Evolutionary conservation across 2,888 invertebrate species (phyloP), one percentile per base, ranked within the genome.

Genomic region (Lottia gigantea): DNA sequence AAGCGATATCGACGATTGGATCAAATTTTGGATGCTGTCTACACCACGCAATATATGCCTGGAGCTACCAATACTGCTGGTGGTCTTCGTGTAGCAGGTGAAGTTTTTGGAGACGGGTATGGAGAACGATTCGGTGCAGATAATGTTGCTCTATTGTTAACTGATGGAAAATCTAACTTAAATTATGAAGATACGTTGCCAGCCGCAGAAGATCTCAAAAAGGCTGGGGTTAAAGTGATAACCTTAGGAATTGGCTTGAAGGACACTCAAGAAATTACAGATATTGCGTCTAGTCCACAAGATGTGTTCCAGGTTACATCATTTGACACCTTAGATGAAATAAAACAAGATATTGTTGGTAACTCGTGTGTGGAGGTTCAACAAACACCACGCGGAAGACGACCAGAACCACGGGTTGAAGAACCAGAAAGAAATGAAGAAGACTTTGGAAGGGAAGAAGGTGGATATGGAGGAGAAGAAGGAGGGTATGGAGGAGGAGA

Each of bases 111-210:
- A 0, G 49, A 66, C 26, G 73, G 72, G 2, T 78, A 77, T 26
- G 84, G 84, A 12, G 80, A 81, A 26, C 71, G 84, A 15, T 55
- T 65, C 8, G 73, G 76, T 16, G 83, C 82, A 0, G 77, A 83
- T 11, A 78, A 83, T 64, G 73, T 83, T 14, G 80, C 80, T 47
- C 79, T 83, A 61, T 62, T 85, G 7, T 67, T 87, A 8, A 83
- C 86, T 1, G 86, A 86, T 68, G 86, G 86, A 6, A 67, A 75
- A 40, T 83, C 85, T 1, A 86, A 86, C 72, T 73, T 86, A 25
- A 80, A 83, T 70, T 74, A 78, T 31, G 71, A 78, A 45, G 79
- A 81, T 67, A 86, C 85, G 4, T 71, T 86, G 11, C 78, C 80
- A 0, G 80, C 80, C 12, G 86, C 84, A 0, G 73, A 77, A 0